A percentile compares a stretch with the other conserved stretches of the same genome.
Conservation (phyloP, 2,797 vertebrate genomes). For the Prunella strophiata region DNA sequence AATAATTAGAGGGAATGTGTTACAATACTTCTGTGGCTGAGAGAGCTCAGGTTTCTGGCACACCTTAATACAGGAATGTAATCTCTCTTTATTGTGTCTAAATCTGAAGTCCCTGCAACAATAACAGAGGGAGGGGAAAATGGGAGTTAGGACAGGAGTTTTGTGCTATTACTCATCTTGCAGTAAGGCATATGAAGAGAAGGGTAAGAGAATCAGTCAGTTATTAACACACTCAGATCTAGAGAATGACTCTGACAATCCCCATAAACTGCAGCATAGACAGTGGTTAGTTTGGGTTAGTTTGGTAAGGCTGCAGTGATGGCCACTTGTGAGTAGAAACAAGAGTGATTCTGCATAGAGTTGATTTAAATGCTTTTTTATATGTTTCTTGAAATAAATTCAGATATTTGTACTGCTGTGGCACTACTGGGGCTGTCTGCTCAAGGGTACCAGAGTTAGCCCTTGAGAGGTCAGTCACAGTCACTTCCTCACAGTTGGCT, state of each 20-base stretch:
- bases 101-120: constrained; percentile 40
- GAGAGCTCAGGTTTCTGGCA: constrained; percentile 71
- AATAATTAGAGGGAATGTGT: constrained; percentile 50
- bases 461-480: neutral
- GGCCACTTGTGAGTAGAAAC: neutral
- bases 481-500: neutral
- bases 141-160: constrained; percentile 1
- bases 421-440: neutral
- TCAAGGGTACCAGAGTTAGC: neutral
- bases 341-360: neutral
- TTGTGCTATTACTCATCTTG: constrained; percentile 69
- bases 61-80: constrained; percentile 75
- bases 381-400: neutral
- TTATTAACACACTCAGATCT: constrained; percentile 47
- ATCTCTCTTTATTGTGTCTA: constrained; percentile 70
- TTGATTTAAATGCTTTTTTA: neutral
- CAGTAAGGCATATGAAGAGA: constrained; percentile 7
- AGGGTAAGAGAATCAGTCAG: constrained; percentile 49
- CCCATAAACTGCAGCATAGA: neutral
- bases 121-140: constrained; percentile 33
- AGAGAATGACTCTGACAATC: constrained; percentile 6
- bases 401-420: neutral
- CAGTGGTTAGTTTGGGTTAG: neutral
- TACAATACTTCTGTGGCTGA: constrained; percentile 20
- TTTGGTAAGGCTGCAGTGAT: neutral